Conservation (phyloP, 2,888 invertebrate genomes). For the Chouioia cunea region DNA sequence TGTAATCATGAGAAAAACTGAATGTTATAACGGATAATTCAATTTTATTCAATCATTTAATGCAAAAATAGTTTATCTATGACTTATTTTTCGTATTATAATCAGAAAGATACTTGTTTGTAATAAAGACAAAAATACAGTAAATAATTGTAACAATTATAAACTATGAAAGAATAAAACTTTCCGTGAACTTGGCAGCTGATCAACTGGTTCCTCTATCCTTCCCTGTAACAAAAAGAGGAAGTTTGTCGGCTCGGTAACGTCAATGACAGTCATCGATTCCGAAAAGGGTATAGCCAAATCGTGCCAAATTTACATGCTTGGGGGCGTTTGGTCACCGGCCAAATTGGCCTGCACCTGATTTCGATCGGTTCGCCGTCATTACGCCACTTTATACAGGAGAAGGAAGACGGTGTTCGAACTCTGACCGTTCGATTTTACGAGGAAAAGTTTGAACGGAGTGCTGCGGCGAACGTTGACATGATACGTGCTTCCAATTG, state of each 20-base stretch:
- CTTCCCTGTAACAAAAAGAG: too few species aligned
- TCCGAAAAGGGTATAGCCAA: conserved; percentile 2
- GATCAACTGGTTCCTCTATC: too few species aligned
- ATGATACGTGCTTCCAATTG: conserved; percentile 24
- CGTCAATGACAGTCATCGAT: conserved; percentile 22
- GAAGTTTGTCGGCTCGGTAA: neutral
- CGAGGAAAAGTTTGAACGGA: conserved; percentile 59
- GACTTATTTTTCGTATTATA: too few species aligned
- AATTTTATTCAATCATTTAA: too few species aligned
- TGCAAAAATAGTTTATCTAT: too few species aligned
- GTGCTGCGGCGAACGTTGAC: conserved; percentile 52
- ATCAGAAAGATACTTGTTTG: too few species aligned
- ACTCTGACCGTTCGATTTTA: conserved; percentile 61
- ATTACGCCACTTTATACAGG: conserved; percentile 60
- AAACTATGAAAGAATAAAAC: too few species aligned
- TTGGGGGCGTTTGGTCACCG: conserved; percentile 48
- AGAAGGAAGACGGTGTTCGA: conserved; percentile 10
- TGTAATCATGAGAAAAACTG: too few species aligned
- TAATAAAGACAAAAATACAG: too few species aligned
- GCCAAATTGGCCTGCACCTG: conserved; percentile 64
- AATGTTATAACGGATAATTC: too few species aligned
- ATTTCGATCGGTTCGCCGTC: conserved; percentile 57
- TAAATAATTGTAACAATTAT: too few species aligned
- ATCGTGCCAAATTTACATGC: conserved; percentile 53
- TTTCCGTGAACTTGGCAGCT: too few species aligned